Base-by-base conservation (phyloP, 2,113 vertebrate genomes). In the Oenanthe melanoleuca region DNA sequence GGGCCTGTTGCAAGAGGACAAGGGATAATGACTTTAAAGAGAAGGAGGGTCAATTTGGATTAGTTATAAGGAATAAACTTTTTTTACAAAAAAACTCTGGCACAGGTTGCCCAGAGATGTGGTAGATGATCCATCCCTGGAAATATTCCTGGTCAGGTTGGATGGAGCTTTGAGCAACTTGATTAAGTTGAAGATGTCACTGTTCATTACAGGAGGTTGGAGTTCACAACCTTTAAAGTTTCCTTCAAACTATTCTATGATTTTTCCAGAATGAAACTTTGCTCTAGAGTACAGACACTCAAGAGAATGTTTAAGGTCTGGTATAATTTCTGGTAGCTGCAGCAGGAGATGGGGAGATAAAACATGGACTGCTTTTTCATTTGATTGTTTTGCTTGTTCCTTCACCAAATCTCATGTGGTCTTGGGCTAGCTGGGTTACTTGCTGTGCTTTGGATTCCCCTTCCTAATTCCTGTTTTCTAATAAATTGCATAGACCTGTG, bases 211-310 rank as follows among this genome's bases (percentile, higher is more conserved):
- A 67, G 17, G 5, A 60, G 5, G 4, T 31, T 67, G 47, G 17
- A 34, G 14, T 18, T 74, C 10, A 31, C 12, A 25, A 22, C 5
- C 8, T 55, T 53, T 34, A 19, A 59, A 40, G 2, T 26, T 67
- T 82, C 25, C 53, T 61, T 55, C 40, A 52, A 60, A 34, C 11
- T 15, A 19, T 40, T 6, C 12, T 75, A 6, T 31, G 21, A 34
- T 19, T 55, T 29, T n/a, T 40, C 9, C 6, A 67, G 11, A 80
- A 57, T 24, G 57, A 55, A 74, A 66, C 14, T 75, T 44, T 4
- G 0, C 6, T 88, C 16, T 29, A 47, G 22, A 70, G 13, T 61
- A 9, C 11, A 57, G 59, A 38, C 3, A 6, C 0, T 0, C 19
- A 26, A 57, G 71, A 82, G 18, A 42, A 80, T 37, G 31, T 63